phyloP scores from a whole-genome alignment of 2,797 vertebrate species.

The Numenius phaeopus region DNA sequence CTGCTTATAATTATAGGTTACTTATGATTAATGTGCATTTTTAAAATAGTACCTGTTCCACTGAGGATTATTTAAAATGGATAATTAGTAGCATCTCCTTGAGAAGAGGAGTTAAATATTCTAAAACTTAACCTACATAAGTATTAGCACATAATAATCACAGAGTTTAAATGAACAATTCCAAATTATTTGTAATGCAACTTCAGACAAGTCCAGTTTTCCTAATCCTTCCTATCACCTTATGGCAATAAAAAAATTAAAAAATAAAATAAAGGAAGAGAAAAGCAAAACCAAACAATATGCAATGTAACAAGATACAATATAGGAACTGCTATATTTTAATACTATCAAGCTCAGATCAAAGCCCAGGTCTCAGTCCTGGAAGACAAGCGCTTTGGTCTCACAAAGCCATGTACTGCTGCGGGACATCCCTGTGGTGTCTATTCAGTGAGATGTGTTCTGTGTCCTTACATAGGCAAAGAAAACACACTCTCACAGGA shows the following conservation, averaged over 20 bases:
- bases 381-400: neutral
- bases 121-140: constrained; percentile 8
- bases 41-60: constrained; percentile 45
- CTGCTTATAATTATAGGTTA: constrained; percentile 37
- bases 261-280: neutral
- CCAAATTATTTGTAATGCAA: neutral
- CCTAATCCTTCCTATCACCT: neutral
- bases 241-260: neutral
- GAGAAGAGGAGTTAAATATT: neutral
- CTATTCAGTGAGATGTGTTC: neutral
- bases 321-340: neutral
- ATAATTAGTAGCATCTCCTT: constrained; percentile 37
- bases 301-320: neutral
- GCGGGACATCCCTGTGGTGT: neutral
- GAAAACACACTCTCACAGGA: neutral
- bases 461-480: neutral
- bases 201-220: neutral
- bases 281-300: neutral
- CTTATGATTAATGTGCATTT: constrained; percentile 47
- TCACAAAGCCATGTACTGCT: neutral
- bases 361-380: neutral
- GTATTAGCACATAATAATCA: constrained; percentile 18
- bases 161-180: neutral
- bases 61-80: constrained; percentile 32
- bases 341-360: neutral